Percentiles rank a stretch among this genome's conserved stretches.
Evolutionary conservation across 2,113 vertebrate species (phyloP).

Genomic region (Tetrax tetrax): DNA sequence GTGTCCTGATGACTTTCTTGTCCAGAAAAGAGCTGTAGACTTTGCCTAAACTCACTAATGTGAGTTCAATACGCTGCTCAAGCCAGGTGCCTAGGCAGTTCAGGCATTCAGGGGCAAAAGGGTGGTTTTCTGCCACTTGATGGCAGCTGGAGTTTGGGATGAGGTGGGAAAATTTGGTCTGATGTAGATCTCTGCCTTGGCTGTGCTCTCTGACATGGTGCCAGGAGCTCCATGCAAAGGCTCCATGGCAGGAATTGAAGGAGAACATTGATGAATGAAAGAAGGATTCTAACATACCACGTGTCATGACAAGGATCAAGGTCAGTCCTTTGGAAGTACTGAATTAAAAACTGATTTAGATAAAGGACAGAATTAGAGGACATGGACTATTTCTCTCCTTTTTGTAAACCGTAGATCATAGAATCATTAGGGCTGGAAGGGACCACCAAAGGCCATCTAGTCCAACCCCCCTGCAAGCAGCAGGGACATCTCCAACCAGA

Average conservation of each 20-base stretch:
- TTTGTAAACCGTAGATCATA: neutral
- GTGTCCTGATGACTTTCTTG: neutral
- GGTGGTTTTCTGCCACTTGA: neutral
- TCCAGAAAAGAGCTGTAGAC: neutral
- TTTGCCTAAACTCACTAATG: neutral
- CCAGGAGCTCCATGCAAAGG: neutral
- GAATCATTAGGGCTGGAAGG: too few species aligned
- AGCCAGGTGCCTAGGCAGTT: rapidly evolving
- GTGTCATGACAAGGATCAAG: neutral
- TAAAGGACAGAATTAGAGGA: neutral
- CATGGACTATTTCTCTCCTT: neutral
- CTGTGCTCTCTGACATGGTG: rapidly evolving
- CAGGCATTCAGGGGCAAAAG: neutral
- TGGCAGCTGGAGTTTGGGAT: neutral
- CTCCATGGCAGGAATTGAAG: neutral
- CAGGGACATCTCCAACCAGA: too few species aligned
- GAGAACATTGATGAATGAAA: neutral
- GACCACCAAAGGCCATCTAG: too few species aligned
- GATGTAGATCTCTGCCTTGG: neutral
- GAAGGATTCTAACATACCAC: neutral
- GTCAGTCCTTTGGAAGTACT: neutral
- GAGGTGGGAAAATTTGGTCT: neutral
- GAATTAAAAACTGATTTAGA: neutral
- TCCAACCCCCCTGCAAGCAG: too few species aligned
- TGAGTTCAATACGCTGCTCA: rapidly evolving